Base-by-base conservation (phyloP, 2,888 invertebrate genomes). In the Antitype chi region DNA sequence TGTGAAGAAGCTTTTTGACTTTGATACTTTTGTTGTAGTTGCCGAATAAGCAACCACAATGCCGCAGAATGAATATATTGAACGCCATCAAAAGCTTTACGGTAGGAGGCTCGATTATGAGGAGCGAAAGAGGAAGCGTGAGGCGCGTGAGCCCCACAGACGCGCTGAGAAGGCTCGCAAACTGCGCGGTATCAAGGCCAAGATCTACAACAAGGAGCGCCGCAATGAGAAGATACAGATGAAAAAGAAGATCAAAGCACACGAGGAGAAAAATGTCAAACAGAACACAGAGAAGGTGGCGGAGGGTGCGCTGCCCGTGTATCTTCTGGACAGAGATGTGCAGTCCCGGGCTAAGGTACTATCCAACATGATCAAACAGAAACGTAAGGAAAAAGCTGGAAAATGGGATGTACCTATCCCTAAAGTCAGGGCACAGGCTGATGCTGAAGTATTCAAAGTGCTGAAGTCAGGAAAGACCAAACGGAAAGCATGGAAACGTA, bases 11-110 rank as follows among this genome's bases (percentile, higher is more conserved):
- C 83, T 79, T 78, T 90, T 92, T 94, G 90, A 92, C 90, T 90
- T 89, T 92, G 86, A 90, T 90, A 90, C 93, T 96, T 96, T 96
- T 96, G 96, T 96, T 96, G 95, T 96, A 96, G 96, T 96, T 95
- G 95, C 95, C 95, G 96, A 93, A 91, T 94, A 94, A 96, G 94
- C 96, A 96, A 94, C 95, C 96, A 97, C 93, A 95, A 99, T 99
- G 99, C 99, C 99, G 93, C 99, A 99, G 97, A 99, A 99, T 98
- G 99, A 99, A 96, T 99, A 99, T 95, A 99, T 99, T 96, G 99
- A 99, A 91, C 98, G 99, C 85, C 99, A 99, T 95, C 98, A 98
- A 93, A 99, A 99, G 95, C 97, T 99, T 57, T 98, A 99, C 97
- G 99, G 99, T 92, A 97, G 99, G 90, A 98, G 99, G 83, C 97